Evolutionary conservation across 2,113 vertebrate species (phyloP), one percentile per base, ranked within the genome.

Genomic region (Grammomys dolichurus): DNA sequence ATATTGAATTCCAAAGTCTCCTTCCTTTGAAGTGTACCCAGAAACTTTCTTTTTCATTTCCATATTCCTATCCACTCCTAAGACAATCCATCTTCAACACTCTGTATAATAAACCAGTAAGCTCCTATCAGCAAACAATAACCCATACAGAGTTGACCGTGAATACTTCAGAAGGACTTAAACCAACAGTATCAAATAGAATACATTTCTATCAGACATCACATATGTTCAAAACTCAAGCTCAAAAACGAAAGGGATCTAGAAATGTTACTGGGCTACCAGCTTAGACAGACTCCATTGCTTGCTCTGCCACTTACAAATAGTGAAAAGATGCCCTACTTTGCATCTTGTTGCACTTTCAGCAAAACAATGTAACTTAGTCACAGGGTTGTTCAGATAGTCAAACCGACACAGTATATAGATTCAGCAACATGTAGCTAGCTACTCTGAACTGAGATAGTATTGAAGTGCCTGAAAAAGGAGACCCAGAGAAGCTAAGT

Each of bases 61-160:
- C 60, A 78, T 67, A 87, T 70, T 86, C 65, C 56, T 94, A 33
- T 76, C 20, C 36, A 84, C 20, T 76, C 58, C 58, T 43, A 51
- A 88, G 70, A 87, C 46, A 70, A 92, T 20, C 60, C 11, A 40
- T 81, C 51, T 93, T 89, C 54, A 90, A 87, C 8, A 84, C 43
- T 84, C 69, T 89, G 24, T 40, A 40, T 46, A 46, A 85, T 28
- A 94, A 87, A 93, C 76, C 43, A 20, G 60, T 40, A 54, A 87
- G 78, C 84, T 91, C 87, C 31, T 40, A 82, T 94, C 4, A 56
- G n/a, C 31, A 77, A 95, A 93, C 72, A 14, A 16, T n/a, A 96
- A 86, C 28, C 51, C 46, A 48, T 7, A 20, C 22, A 67, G 77
- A 95, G n/a, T 48, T 93, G 43, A 92, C 33, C 43, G 36, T 51